These are phyloP conservation scores for Hemithea aestivaria DNA, from an alignment of 2,888 invertebrate species.

Conservation along the genomic window DNA sequence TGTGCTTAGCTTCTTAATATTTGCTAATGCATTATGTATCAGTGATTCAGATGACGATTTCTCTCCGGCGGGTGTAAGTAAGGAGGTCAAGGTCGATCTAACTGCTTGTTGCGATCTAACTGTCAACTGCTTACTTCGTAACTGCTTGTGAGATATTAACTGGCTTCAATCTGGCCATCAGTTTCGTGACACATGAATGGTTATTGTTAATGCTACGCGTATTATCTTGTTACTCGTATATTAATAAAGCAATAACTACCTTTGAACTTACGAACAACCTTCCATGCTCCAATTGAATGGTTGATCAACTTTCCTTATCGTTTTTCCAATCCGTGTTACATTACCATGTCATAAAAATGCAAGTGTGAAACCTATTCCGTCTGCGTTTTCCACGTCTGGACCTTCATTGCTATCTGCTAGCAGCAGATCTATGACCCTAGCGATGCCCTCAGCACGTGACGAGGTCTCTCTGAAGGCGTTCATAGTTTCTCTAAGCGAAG, in stretches of 20 bases:
- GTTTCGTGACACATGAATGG: not conserved
- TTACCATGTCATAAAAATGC: constrained; percentile 36
- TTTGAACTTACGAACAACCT: too few species aligned
- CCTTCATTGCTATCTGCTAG: constrained; percentile 52
- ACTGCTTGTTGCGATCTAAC: constrained; percentile 41
- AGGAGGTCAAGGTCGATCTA: constrained; percentile 65
- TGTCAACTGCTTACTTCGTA: constrained; percentile 22
- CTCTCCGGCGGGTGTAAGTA: constrained; percentile 40
- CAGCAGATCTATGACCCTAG: constrained; percentile 57
- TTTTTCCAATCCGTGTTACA: constrained; percentile 15
- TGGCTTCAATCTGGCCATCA: constrained; percentile 11
- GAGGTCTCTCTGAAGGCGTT: constrained; percentile 50
- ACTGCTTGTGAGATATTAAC: constrained; percentile 35
- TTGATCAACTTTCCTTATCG: constrained; percentile 12
- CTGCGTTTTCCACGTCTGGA: constrained; percentile 47
- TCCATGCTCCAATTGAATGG: too few species aligned
- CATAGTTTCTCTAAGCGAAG: constrained; percentile 39
- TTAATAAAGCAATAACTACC: too few species aligned
- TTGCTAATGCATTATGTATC: constrained; percentile 30
- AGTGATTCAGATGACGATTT: constrained; percentile 64
- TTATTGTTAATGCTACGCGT: too few species aligned
- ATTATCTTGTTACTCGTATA: too few species aligned
- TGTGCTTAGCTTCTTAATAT: constrained; percentile 30
- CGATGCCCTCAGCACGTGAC: constrained; percentile 68
- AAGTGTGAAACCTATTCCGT: constrained; percentile 50